phyloP scores from a whole-genome alignment of 2,888 invertebrate species.

The Callimorpha dominula region DNA sequence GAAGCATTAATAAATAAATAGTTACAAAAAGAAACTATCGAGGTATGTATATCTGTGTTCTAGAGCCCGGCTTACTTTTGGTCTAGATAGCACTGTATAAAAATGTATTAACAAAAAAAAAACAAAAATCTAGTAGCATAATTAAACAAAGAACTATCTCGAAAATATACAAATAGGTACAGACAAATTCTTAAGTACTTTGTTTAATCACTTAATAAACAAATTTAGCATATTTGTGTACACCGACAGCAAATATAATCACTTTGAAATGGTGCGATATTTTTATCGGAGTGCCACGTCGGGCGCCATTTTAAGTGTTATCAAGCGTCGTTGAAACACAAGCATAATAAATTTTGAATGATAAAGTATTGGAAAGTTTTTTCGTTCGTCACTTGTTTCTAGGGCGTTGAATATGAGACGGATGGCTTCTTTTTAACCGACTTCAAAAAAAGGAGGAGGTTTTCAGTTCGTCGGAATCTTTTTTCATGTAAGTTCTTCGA shows the following conservation, averaged over 20 bases:
- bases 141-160: background rate
- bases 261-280: background rate
- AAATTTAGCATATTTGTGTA: background rate
- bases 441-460: background rate
- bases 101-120: background rate
- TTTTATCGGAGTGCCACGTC: constrained; percentile 9
- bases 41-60: too few relatives aligned
- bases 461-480: background rate
- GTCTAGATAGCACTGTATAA: background rate
- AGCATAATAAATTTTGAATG: background rate
- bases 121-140: background rate
- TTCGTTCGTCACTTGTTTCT: background rate
- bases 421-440: background rate
- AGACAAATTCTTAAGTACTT: too few relatives aligned
- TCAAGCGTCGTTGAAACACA: background rate
- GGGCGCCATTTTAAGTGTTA: constrained; percentile 9
- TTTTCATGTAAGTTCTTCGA: background rate
- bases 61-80: background rate
- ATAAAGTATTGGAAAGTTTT: constrained; percentile 4
- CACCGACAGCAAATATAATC: background rate
- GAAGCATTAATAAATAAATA: too few relatives aligned
- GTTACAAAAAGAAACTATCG: too few relatives aligned
- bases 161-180: background rate
- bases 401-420: background rate
- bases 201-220: constrained; percentile 1